A percentile compares a stretch with the other conserved stretches of the same genome.
phyloP scores from a whole-genome alignment of 2,888 invertebrate genomes.

The Hemistola chrysoprasaria region DNA sequence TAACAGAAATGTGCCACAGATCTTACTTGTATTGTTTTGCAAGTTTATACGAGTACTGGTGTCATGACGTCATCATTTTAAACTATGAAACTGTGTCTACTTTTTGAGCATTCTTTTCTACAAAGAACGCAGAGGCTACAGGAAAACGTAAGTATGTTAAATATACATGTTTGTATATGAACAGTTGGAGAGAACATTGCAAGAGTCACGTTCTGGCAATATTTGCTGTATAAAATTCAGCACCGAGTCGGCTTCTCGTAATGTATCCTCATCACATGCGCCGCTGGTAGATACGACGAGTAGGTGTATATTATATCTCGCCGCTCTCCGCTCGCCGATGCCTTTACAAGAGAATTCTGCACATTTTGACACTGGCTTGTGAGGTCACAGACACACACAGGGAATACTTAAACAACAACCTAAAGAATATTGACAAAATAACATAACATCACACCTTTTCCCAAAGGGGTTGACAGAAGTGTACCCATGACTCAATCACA shows the following conservation, averaged over 20 bases:
- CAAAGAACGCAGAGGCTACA: slow-evolving; percentile 12
- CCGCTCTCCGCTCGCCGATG: neutral
- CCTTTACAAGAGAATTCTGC: slow-evolving; percentile 8
- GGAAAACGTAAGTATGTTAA: slow-evolving; percentile 16
- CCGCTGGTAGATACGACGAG: slow-evolving; percentile 8
- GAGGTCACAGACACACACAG: slow-evolving; percentile 1
- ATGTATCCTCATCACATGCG: slow-evolving; percentile 44
- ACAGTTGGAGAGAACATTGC: slow-evolving; percentile 38
- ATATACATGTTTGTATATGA: slow-evolving; percentile 28
- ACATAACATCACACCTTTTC: too few relatives aligned
- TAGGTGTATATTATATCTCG: too few relatives aligned
- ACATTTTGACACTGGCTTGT: slow-evolving; percentile 4
- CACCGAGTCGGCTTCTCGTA: slow-evolving; percentile 51
- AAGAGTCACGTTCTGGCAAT: slow-evolving; percentile 72
- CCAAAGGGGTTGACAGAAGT: too few relatives aligned
- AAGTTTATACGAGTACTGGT: too few relatives aligned
- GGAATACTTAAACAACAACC: slow-evolving; percentile 3
- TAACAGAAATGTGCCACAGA: slow-evolving; percentile 18
- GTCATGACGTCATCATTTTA: slow-evolving; percentile 6
- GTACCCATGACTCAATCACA: too few relatives aligned
- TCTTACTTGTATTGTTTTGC: too few relatives aligned
- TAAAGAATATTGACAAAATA: too few relatives aligned
- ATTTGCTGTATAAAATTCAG: slow-evolving; percentile 71
- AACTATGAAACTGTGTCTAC: neutral
- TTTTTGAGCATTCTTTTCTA: slow-evolving; percentile 8